Evolutionary conservation across 2,888 invertebrate species (phyloP).

Genomic region (Disparrhopalites patrizii): DNA sequence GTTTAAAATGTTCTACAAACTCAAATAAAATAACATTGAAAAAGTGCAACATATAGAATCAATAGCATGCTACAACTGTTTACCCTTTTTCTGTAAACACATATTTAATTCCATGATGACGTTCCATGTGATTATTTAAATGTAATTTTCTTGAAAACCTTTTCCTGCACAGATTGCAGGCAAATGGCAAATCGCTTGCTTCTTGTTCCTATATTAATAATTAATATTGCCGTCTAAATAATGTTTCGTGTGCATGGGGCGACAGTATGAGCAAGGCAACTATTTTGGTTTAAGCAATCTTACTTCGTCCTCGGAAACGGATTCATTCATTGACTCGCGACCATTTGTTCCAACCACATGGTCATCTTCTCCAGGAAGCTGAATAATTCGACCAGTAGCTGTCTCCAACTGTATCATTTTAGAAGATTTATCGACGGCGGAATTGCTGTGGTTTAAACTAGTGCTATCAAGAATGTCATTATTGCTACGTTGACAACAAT

Average conservation of each 20-base stretch:
- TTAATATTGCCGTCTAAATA: neutral
- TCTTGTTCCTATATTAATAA: constrained; percentile 5
- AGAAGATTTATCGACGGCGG: neutral
- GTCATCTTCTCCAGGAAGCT: constrained; percentile 19
- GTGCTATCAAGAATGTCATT: neutral
- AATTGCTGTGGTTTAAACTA: neutral
- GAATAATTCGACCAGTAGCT: constrained; percentile 22
- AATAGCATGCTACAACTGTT: too few species aligned
- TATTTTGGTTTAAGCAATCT: too few species aligned
- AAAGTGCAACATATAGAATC: neutral
- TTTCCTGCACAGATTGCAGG: constrained; percentile 31
- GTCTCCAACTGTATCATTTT: constrained; percentile 24
- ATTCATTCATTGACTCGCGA: neutral
- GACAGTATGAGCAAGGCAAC: too few species aligned
- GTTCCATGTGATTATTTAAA: constrained; percentile 38
- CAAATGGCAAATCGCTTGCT: constrained; percentile 18
- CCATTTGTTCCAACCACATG: neutral
- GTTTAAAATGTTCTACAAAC: too few species aligned
- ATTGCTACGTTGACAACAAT: neutral
- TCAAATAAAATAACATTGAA: neutral
- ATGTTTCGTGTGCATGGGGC: neutral
- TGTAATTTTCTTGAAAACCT: constrained; percentile 35
- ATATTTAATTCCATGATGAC: constrained; percentile 38
- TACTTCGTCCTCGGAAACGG: constrained; percentile 19
- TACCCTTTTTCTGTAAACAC: constrained; percentile 40